Conservation (phyloP, 2,113 vertebrate genomes). For the Actenoides hombroni region DNA sequence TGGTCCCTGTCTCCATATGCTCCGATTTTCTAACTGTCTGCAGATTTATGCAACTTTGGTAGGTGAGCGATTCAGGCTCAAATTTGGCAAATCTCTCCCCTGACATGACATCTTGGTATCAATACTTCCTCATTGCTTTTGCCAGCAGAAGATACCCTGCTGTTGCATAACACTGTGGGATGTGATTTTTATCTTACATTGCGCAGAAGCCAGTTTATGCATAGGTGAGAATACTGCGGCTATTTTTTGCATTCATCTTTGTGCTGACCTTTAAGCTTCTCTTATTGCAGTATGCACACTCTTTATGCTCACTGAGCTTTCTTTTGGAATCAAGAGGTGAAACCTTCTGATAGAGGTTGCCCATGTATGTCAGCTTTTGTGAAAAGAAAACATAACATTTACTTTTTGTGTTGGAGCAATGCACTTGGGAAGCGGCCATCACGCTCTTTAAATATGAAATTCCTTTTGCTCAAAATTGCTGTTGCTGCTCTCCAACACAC, state of each 20-base stretch:
- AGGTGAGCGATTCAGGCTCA: neutral
- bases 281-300: neutral
- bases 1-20: neutral
- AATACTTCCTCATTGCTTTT: neutral
- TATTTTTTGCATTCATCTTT: neutral
- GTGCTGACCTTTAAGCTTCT: slow-evolving; percentile 42
- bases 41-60: neutral
- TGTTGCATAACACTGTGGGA: neutral
- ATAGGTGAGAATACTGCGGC: neutral
- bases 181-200: neutral
- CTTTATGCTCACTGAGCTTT: neutral
- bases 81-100: neutral
- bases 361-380: neutral
- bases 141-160: neutral
- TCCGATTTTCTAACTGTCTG: neutral
- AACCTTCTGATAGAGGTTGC: neutral
- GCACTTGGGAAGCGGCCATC: neutral
- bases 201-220: neutral
- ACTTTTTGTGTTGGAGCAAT: neutral
- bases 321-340: slow-evolving; percentile 20
- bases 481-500: neutral
- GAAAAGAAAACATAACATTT: slow-evolving; percentile 48
- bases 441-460: slow-evolving; percentile 21
- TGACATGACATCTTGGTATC: neutral
- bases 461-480: neutral